A percentile compares a stretch with the other conserved stretches of the same genome.
Conservation (phyloP, 2,113 vertebrate species). For the Platysteira castanea region DNA sequence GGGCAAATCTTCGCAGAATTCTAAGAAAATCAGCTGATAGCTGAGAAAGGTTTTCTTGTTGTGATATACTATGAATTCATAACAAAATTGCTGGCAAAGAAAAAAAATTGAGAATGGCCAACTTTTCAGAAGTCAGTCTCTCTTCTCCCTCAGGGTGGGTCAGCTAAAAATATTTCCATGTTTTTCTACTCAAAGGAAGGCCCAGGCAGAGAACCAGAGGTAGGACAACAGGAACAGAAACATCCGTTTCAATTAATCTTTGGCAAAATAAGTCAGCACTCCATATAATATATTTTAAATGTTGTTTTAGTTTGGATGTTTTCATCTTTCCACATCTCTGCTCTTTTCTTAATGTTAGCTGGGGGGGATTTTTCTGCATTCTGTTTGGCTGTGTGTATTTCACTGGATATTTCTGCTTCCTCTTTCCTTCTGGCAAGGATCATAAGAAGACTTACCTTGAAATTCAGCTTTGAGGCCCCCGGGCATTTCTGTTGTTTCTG, state of each 20-base stretch:
- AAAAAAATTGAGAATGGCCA: not conserved
- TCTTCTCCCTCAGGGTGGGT: not conserved
- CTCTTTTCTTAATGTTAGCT: not conserved
- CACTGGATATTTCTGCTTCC: not conserved
- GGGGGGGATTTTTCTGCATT: not conserved
- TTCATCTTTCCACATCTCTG: not conserved
- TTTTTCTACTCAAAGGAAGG: not conserved
- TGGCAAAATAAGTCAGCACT: not conserved
- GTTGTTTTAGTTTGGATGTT: not conserved
- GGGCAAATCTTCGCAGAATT: not conserved
- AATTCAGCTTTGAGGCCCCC: not conserved
- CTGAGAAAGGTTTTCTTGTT: not conserved
- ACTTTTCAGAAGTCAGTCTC: not conserved
- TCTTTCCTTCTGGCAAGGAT: not conserved
- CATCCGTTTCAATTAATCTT: not conserved
- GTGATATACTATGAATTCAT: not conserved
- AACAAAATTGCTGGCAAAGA: not conserved
- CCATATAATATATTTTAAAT: not conserved
- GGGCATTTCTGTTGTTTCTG: not conserved
- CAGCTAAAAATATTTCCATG: not conserved
- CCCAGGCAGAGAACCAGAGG: not conserved
- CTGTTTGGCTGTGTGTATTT: not conserved
- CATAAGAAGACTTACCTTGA: not conserved
- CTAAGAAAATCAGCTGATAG: not conserved
- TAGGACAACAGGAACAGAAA: not conserved